A percentile compares a stretch with the other conserved stretches of the same genome.
phyloP scores from a whole-genome alignment of 1,140 invertebrate genomes.

The Ostrea denselamellosa region DNA sequence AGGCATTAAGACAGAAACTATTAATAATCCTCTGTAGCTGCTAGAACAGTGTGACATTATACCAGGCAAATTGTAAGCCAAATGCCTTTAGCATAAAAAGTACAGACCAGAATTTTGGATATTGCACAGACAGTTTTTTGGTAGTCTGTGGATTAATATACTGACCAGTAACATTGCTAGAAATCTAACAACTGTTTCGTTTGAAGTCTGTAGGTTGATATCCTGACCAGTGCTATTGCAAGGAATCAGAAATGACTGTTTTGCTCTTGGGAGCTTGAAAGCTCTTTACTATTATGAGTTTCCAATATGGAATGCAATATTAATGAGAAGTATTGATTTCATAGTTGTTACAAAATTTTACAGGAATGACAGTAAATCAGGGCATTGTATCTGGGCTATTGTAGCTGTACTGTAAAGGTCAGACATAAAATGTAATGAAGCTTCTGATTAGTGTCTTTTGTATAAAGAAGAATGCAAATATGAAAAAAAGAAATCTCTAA shows the following conservation, averaged over 20 bases:
- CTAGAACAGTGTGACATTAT: too few relatives aligned
- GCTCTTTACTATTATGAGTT: not conserved
- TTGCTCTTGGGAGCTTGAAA: not conserved
- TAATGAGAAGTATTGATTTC: conserved; percentile 31
- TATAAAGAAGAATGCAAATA: not conserved
- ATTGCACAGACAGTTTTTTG: too few relatives aligned
- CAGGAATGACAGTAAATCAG: not conserved
- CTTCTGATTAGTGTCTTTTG: not conserved
- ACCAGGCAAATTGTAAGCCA: too few relatives aligned
- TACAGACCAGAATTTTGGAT: too few relatives aligned
- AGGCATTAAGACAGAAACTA: not conserved
- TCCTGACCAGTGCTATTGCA: too few relatives aligned
- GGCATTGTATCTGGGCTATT: not conserved
- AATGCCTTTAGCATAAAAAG: too few relatives aligned
- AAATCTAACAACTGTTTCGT: too few relatives aligned
- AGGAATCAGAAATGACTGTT: not conserved
- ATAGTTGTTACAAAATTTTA: conserved; percentile 12
- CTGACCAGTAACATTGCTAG: too few relatives aligned
- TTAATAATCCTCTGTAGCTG: too few relatives aligned
- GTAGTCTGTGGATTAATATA: too few relatives aligned
- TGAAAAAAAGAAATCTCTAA: not conserved
- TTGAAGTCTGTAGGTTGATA: too few relatives aligned
- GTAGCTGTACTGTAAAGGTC: not conserved
- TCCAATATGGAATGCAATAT: conserved; percentile 15
- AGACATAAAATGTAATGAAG: not conserved